phyloP scores from a whole-genome alignment of 2,113 vertebrate genomes.

The Poeciliopsis occidentalis region DNA sequence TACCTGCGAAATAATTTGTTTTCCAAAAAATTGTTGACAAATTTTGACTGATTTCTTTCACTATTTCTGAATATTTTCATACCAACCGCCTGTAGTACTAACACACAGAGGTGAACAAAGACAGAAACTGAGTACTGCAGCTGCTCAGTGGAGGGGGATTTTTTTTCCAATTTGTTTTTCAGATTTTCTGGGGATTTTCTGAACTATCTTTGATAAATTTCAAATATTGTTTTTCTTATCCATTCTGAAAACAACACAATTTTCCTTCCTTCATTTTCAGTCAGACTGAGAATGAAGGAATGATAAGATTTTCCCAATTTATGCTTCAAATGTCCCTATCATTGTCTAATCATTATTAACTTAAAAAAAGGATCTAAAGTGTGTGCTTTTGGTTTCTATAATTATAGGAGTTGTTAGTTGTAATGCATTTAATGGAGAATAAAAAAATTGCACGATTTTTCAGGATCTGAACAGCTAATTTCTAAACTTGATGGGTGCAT shows the following conservation, averaged over 20 bases:
- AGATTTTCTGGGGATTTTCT: too few relatives aligned
- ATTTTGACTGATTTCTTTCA: background rate
- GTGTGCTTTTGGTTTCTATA: background rate
- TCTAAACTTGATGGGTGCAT: background rate
- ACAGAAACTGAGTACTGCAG: slow-evolving; percentile 73
- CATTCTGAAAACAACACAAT: background rate
- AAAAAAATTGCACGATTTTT: background rate
- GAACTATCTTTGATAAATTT: background rate
- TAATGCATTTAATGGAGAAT: background rate
- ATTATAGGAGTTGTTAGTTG: background rate
- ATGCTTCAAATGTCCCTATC: background rate
- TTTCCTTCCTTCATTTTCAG: too few relatives aligned
- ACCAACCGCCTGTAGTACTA: slow-evolving; percentile 45
- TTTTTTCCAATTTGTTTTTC: slow-evolving; percentile 4
- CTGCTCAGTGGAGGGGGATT: slow-evolving; percentile 74
- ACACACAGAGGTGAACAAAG: slow-evolving; percentile 71
- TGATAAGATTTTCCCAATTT: background rate
- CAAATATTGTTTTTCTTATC: background rate
- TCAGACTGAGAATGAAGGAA: background rate
- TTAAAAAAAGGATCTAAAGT: background rate
- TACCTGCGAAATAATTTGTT: too few relatives aligned
- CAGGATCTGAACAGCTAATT: background rate
- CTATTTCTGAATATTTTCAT: background rate
- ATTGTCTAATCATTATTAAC: background rate
- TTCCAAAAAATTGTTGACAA: too few relatives aligned